Base-by-base conservation (phyloP, 2,797 vertebrate species). In the Coranthus polyacanthus region DNA sequence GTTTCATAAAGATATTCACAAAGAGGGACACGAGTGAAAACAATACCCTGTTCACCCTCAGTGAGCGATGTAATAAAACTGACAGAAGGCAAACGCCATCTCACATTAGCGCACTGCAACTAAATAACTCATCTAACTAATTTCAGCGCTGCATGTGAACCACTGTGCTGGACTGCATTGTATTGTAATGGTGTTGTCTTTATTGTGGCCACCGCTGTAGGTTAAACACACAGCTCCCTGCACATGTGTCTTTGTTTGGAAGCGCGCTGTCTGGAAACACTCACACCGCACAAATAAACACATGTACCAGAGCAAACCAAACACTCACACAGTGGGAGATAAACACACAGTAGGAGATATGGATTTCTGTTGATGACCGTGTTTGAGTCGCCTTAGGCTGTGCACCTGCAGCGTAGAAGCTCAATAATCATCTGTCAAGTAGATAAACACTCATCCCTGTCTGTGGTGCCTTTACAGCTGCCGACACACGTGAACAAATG, bases 301-400 rank as follows among this genome's bases (percentile, higher is more conserved):
- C 49, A 11, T 5, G 20, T 34, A 54, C 43, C 36, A 12, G 2
- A 24, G 34, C n/a, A 29, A 17, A 58, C 41, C 59, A 75, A 67
- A 71, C 26, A 29, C 6, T 6, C 79, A 74, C 72, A 54, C 67
- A 22, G 65, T 0, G 16, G 65, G 70, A 52, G 56, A 53, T 66
- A 83, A 29, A 71, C 79, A 74, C 72, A 51, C 64, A 20, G 65
- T 0, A n/a, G 61, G 70, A 55, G 56, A 51, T 68, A 84, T 82
- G 67, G 81, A 86, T 89, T 69, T 66, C 12, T 72, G 75, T 34
- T 54, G 72, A 84, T 67, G 70, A 26, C 56, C 37, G 2, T 24
- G 71, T 67, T 52, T 56, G 9, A 55, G 68, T 24, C 6, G 32
- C 75, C 70, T 75, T 11, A 7, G 75, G 58, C 34, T 16, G 54